A percentile compares a stretch with the other conserved stretches of the same genome.
Conservation (phyloP, 2,113 vertebrate species). For the Microtus pennsylvanicus region DNA sequence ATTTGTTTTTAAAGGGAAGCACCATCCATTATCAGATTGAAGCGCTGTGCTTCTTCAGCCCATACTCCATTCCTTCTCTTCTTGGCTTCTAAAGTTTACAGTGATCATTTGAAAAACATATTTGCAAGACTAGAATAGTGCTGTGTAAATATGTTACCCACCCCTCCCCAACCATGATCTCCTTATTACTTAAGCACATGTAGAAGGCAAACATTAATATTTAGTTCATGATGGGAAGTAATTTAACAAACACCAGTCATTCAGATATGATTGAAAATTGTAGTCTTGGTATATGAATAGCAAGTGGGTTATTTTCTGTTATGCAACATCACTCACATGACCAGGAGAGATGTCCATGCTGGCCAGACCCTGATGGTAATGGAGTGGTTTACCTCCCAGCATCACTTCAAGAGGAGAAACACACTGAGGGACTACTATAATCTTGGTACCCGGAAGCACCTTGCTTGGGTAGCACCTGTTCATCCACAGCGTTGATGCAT, state of each 20-base stretch:
- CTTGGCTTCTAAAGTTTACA: neutral
- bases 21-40: neutral
- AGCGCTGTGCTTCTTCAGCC: neutral
- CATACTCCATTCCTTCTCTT: neutral
- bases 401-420: neutral
- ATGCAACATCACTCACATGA: neutral
- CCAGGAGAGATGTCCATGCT: neutral
- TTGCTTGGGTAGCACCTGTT: neutral
- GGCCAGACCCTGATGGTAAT: neutral
- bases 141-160: neutral
- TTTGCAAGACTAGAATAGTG: neutral
- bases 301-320: neutral
- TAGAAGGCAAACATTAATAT: neutral
- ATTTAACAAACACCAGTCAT: neutral
- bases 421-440: accelerated
- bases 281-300: neutral
- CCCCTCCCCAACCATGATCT: neutral
- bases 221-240: neutral
- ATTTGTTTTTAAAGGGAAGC: neutral
- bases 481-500: accelerated
- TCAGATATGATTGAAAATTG: neutral
- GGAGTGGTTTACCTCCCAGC: neutral
- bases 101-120: neutral
- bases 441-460: accelerated
- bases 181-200: neutral